Evolutionary conservation across 2,888 invertebrate genomes (phyloP).

Genomic region (Melikaiella ostensackeni): DNA sequence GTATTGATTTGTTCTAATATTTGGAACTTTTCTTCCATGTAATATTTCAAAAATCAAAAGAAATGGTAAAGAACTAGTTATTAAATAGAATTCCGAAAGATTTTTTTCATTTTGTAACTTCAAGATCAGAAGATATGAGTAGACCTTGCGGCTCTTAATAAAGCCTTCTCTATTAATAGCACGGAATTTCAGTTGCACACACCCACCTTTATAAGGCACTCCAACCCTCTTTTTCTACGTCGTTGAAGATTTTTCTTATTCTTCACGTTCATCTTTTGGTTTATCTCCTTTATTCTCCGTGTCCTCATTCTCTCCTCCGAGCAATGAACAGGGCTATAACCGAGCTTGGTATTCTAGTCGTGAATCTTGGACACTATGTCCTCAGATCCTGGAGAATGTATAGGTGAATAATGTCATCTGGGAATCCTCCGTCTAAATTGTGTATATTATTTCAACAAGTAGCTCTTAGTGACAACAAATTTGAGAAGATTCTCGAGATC

Average conservation of each 20-base stretch:
- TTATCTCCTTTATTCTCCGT: conserved; percentile 41
- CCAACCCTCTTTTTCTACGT: conserved; percentile 30
- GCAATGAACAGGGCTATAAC: conserved; percentile 37
- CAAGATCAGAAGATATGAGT: conserved; percentile 9
- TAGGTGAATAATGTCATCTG: background rate
- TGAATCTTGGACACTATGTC: conserved; percentile 33
- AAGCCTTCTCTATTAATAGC: conserved; percentile 54
- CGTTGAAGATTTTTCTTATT: conserved; percentile 27
- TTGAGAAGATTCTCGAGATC: background rate
- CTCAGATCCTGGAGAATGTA: background rate
- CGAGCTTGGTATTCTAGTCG: conserved; percentile 12
- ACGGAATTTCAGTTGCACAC: conserved; percentile 46
- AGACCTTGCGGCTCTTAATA: conserved; percentile 54
- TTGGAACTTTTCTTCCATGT: too few species aligned
- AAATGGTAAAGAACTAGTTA: too few species aligned
- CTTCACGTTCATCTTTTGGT: conserved; percentile 43
- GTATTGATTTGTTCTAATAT: too few species aligned
- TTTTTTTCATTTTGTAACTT: conserved; percentile 3
- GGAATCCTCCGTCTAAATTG: background rate
- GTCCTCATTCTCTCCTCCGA: conserved; percentile 27
- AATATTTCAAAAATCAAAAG: too few species aligned
- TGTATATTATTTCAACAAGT: background rate
- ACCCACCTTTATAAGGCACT: conserved; percentile 42
- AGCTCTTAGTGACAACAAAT: background rate
- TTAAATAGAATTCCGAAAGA: too few species aligned